A percentile compares a stretch with the other conserved stretches of the same genome.
Evolutionary conservation across 2,113 vertebrate species (phyloP).

Genomic region (Trichomycterus rosablanca): DNA sequence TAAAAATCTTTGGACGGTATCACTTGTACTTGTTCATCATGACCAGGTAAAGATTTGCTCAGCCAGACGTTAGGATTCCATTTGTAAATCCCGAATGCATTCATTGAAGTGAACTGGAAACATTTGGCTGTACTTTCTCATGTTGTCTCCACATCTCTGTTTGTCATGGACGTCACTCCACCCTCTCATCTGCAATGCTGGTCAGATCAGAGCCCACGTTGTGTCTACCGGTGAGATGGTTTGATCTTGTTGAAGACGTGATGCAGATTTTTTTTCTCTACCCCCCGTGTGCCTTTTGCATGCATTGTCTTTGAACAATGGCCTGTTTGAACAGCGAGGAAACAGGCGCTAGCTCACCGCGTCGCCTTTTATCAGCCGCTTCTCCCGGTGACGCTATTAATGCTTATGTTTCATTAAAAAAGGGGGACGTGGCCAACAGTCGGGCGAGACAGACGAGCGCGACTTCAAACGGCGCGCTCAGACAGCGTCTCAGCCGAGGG

Average conservation of each 20-base stretch:
- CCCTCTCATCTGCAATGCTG: too few relatives aligned
- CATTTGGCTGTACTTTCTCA: too few relatives aligned
- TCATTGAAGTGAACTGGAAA: too few relatives aligned
- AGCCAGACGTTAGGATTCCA: too few relatives aligned
- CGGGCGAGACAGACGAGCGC: constrained; percentile 42
- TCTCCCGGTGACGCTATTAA: constrained; percentile 45
- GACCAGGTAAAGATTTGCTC: too few relatives aligned
- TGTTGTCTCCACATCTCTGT: too few relatives aligned
- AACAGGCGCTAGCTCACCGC: constrained; percentile 29
- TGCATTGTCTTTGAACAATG: constrained; percentile 52
- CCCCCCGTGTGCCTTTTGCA: constrained; percentile 43
- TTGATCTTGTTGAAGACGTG: constrained; percentile 47
- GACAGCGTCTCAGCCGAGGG: constrained; percentile 34
- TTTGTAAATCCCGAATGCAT: too few relatives aligned
- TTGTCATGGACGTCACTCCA: too few relatives aligned
- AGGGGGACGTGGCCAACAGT: constrained; percentile 31
- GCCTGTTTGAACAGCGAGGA: constrained; percentile 47
- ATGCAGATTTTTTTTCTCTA: constrained; percentile 5
- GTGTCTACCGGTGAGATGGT: constrained; percentile 47
- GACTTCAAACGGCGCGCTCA: constrained; percentile 45
- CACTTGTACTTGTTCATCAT: too few relatives aligned
- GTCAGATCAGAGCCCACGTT: constrained; percentile 46
- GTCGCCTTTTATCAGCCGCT: constrained; percentile 49
- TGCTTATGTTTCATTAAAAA: constrained; percentile 47
- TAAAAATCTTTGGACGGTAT: too few relatives aligned